Evolutionary conservation across 2,797 vertebrate genomes (phyloP).

Genomic region (Okamejei kenojei): DNA sequence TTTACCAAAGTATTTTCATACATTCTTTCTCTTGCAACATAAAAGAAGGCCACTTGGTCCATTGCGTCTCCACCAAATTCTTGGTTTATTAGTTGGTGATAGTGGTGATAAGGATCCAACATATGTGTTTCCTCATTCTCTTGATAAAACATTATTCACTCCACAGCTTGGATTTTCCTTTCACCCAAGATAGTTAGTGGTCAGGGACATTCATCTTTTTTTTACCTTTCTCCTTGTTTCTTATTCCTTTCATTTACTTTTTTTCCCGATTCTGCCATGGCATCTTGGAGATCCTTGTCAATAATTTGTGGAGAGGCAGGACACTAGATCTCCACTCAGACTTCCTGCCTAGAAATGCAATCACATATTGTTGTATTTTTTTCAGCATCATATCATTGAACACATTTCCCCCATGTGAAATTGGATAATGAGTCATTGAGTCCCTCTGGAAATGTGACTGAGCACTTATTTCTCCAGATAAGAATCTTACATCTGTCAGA

Average conservation of each 20-base stretch:
- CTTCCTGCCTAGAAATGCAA: not conserved
- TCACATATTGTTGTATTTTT: too few relatives aligned
- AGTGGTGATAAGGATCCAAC: not conserved
- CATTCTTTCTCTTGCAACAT: not conserved
- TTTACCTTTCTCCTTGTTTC: not conserved
- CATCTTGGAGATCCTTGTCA: not conserved
- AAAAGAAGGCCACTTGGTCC: too few relatives aligned
- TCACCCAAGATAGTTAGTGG: not conserved
- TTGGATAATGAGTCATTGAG: too few relatives aligned
- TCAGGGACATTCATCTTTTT: not conserved
- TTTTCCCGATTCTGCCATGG: not conserved
- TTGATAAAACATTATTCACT: not conserved
- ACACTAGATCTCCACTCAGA: not conserved
- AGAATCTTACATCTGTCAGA: too few relatives aligned
- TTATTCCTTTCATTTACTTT: not conserved
- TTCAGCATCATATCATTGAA: too few relatives aligned
- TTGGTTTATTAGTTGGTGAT: not conserved
- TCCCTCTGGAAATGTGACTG: too few relatives aligned
- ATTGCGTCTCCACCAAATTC: not conserved
- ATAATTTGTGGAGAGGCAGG: not conserved
- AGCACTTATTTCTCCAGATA: too few relatives aligned
- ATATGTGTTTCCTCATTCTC: not conserved
- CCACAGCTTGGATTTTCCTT: not conserved
- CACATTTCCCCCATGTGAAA: too few relatives aligned
- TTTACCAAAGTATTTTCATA: not conserved